Base-by-base conservation (phyloP, 1,140 invertebrate species). In the Musca domestica region DNA sequence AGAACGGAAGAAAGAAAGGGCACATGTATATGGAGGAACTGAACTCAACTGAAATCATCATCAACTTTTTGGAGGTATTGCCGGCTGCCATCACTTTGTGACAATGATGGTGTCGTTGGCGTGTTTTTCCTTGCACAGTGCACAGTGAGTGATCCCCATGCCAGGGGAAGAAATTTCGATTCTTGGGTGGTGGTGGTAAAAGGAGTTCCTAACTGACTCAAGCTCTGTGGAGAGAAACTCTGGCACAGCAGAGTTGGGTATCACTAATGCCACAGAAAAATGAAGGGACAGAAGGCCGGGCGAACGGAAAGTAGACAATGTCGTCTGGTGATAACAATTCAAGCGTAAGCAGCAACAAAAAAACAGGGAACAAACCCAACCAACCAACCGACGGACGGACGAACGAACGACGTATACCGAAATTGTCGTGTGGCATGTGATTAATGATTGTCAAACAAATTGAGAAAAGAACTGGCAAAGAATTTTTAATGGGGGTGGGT, bases 361-460 rank as follows among this genome's bases (percentile, higher is more conserved):
- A 56, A 25, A 15, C 54, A 58, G n/a, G n/a, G n/a, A n/a, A n/a
- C 14, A 25, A 56, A n/a, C 23, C n/a, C 20, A 56, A 56, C 22
- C 9, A 56, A 15, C 12, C n/a, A n/a, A n/a, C n/a, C n/a, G n/a
- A n/a, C n/a, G n/a, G n/a, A n/a, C n/a, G 27, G 10, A 61, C 15
- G 22, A 61, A 34, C 7, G 19, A 64, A 49, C 58, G 46, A 61
- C 23, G 58, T 41, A 41, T 41, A 34, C 54, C 49, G 64, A 66
- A 70, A 64, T 70, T 70, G 69, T 70, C 69, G 69, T 67, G 65
- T 67, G 64, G 49, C 63, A 67, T 61, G 69, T 70, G 67, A 70
- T 70, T 70, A 70, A 70, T 70, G 69, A 67, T 70, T 70, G 69
- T 70, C 69, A 70, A 70, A 70, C 69, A 70, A 70, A 70, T 70